Conservation (phyloP, 64 coral and sea anemone species). For the Trachythela sp. region DNA sequence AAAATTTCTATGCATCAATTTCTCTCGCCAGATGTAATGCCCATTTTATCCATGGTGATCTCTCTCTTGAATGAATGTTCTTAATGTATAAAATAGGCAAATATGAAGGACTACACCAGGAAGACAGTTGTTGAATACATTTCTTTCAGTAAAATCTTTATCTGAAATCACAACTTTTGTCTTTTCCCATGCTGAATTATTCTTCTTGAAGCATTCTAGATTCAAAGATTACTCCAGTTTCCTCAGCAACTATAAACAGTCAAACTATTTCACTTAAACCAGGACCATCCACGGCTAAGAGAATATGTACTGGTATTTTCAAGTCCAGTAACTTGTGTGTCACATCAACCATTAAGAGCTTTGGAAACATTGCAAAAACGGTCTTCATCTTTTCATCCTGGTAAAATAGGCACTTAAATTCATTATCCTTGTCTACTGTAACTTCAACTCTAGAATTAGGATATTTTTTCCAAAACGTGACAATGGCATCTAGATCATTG, state of each 20-base stretch:
- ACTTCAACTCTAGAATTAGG: conserved; percentile 27
- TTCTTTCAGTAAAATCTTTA: conserved; percentile 49
- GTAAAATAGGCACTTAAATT: conserved; percentile 54
- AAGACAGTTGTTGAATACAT: conserved; percentile 25
- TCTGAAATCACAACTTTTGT: conserved; percentile 56
- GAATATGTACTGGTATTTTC: conserved; percentile 52
- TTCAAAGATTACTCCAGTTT: conserved; percentile 18
- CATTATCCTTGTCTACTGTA: conserved; percentile 38
- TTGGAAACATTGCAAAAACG: conserved; percentile 31
- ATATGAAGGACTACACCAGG: background rate
- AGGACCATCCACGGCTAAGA: conserved; percentile 15
- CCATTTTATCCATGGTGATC: conserved; percentile 55
- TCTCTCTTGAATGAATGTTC: conserved; percentile 55
- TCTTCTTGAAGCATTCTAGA: conserved; percentile 29
- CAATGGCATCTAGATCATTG: conserved; percentile 33
- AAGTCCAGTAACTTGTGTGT: conserved; percentile 51
- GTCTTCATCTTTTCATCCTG: conserved; percentile 47
- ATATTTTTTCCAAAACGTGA: conserved; percentile 32
- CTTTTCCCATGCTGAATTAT: conserved; percentile 38
- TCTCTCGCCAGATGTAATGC: conserved; percentile 36
- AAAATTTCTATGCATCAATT: conserved; percentile 44
- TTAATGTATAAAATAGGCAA: conserved; percentile 47
- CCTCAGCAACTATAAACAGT: conserved; percentile 42
- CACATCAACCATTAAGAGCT: conserved; percentile 43
- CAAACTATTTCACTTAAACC: conserved; percentile 18